Evolutionary conservation across 1,140 invertebrate genomes (phyloP), one percentile per base, ranked within the genome.

Genomic region (Eurosta solidaginis): DNA sequence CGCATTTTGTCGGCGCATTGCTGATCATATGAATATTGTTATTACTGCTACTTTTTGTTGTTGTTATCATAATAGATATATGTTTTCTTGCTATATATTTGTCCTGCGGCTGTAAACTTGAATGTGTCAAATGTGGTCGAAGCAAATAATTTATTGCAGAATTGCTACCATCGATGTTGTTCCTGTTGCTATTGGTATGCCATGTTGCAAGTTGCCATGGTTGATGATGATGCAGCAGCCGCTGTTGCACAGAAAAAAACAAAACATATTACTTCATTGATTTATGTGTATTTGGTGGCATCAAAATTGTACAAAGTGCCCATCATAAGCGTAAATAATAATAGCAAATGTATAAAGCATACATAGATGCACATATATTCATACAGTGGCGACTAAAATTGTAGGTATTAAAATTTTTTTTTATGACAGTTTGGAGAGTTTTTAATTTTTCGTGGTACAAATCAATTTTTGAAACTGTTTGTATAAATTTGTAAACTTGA

Each of bases 51-150:
- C 3, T 4, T 47, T 47, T 47, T 47, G 10, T 68, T 68, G 59
- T 68, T 68, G 7, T 42, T 68, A 40, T 42, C 40, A 22, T 40
- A 68, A 68, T 68, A 42, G 59, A 29, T 68, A 33, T 68, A n/a
- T n/a, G n/a, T 68, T 68, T 68, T 68, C 59, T 68, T 68, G 59
- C 59, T 40, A 68, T n/a, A n/a, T n/a, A n/a, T 68, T 68, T 68
- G 59, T 68, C 29, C 27, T 40, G 33, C 36, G 36, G 59, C 59
- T 68, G 59, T n/a, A n/a, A 17, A 68, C 59, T 42, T 36, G 59
- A 40, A 68, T 68, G 59, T 68, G 59, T 68, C 59, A 68, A 68
- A 68, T 68, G 59, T 42, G 59, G 29, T 42, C 59, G 59, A 68
- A 68, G 59, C 59, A 68, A 33, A 22, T 68, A 68, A 68, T 68